These are phyloP conservation scores for Callionymus lyra DNA, from an alignment of 2,113 vertebrate species.

Conservation along the genomic window DNA sequence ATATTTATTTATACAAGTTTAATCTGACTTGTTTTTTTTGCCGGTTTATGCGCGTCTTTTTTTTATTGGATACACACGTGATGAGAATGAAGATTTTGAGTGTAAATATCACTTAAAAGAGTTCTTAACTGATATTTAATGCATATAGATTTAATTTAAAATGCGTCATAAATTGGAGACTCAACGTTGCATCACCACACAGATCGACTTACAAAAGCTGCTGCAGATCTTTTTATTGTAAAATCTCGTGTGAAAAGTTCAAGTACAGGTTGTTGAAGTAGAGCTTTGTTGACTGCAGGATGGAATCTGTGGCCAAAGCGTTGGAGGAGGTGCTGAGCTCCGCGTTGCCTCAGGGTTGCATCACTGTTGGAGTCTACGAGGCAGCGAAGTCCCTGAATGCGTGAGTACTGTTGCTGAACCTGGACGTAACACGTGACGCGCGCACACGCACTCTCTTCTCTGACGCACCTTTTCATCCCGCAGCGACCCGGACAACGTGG, in stretches of 20 bases:
- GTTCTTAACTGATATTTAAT: no score
- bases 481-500: slow-evolving; percentile 90
- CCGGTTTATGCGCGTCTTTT: no score
- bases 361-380: slow-evolving; percentile 88
- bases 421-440: neutral
- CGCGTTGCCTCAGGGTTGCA: slow-evolving; percentile 82
- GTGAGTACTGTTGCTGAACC: slow-evolving; percentile 62
- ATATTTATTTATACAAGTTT: neutral
- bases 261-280: no score
- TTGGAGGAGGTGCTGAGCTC: slow-evolving; percentile 84
- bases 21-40: no score
- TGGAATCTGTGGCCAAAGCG: slow-evolving; percentile 84
- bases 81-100: no score
- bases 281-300: slow-evolving; percentile 54
- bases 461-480: neutral
- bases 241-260: no score
- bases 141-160: no score
- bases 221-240: no score
- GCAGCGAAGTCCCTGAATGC: slow-evolving; percentile 89
- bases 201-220: no score
- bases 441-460: neutral
- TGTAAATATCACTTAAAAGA: no score
- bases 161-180: no score
- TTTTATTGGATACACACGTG: no score
- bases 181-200: neutral